These are phyloP conservation scores for Philopedon plagiatum DNA, from an alignment of 2,888 invertebrate species.

Conservation along the genomic window DNA sequence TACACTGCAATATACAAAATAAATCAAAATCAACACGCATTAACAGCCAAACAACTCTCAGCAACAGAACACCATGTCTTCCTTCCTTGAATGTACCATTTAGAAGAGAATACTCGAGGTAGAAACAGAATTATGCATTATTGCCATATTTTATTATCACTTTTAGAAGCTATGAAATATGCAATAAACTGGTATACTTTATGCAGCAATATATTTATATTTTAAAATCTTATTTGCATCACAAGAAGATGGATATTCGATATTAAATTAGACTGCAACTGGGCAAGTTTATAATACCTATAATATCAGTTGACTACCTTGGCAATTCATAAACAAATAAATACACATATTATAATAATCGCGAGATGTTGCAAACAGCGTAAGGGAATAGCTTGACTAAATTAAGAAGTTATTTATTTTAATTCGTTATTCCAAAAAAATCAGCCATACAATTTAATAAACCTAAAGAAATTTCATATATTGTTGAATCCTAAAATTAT, in stretches of 20 bases:
- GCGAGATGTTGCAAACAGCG: not conserved
- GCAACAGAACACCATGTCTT: constrained; percentile 32
- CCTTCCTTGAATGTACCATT: constrained; percentile 38
- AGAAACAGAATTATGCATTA: constrained; percentile 28
- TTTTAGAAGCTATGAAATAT: constrained; percentile 30
- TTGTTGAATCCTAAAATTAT: not conserved
- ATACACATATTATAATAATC: not conserved
- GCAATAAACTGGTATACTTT: not conserved
- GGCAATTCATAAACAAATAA: not conserved
- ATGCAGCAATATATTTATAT: not conserved
- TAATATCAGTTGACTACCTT: not conserved
- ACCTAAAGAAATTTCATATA: too few species aligned
- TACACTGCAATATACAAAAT: constrained; percentile 8
- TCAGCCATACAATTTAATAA: not conserved
- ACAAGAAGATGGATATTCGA: not conserved
- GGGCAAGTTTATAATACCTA: not conserved
- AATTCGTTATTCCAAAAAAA: not conserved
- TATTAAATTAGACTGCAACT: not conserved
- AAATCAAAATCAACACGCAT: too few species aligned
- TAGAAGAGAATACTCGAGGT: constrained; percentile 28
- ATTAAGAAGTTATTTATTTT: not conserved
- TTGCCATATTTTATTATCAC: constrained; percentile 44
- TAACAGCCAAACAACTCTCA: constrained; percentile 32
- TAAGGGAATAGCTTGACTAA: not conserved
- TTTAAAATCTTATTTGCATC: not conserved